These are phyloP conservation scores for Martes martes DNA, from an alignment of 2,113 vertebrate species.

Conservation along the genomic window DNA sequence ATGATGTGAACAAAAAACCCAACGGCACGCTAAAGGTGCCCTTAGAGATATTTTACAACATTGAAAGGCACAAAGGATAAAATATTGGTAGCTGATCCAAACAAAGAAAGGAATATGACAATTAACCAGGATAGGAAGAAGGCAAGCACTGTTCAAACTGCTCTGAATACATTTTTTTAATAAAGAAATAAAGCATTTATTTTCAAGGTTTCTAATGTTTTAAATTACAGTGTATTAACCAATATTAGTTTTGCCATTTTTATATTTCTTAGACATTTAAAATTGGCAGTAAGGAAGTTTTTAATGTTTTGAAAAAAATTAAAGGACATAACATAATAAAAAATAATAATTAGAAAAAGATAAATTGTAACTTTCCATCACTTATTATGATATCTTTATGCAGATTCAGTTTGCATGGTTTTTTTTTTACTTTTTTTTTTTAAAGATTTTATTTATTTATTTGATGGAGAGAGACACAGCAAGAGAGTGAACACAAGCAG, in stretches of 20 bases:
- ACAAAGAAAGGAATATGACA: neutral
- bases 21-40: neutral
- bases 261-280: neutral
- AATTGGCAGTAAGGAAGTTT: neutral
- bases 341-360: neutral
- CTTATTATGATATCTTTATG: neutral
- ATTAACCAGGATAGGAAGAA: neutral
- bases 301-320: neutral
- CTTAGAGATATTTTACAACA: neutral
- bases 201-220: neutral
- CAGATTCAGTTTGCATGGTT: neutral
- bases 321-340: neutral
- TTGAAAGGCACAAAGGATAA: neutral
- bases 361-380: neutral
- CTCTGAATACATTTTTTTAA: neutral
- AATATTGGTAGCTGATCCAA: neutral
- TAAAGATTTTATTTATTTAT: no score
- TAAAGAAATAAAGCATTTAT: neutral
- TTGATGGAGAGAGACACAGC: no score
- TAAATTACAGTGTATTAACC: neutral
- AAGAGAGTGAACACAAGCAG: no score
- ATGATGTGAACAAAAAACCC: neutral
- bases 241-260: neutral
- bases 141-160: neutral
- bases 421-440: no score